Evolutionary conservation across 1,140 invertebrate species (phyloP).

Genomic region (Pachyrhynchus sulphureomaculatus): DNA sequence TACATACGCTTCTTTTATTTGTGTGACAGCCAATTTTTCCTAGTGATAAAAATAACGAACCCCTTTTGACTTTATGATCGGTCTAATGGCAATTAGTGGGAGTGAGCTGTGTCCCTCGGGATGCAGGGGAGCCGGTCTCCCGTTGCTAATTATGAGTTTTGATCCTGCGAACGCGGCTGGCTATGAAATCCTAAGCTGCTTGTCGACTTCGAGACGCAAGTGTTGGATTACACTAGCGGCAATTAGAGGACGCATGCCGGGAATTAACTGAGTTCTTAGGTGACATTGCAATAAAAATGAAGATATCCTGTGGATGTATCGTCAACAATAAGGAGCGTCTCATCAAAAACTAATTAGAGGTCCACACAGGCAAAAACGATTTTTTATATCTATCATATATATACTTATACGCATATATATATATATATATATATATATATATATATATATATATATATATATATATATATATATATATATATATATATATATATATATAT

Average conservation of each 20-base stretch:
- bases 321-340: no score
- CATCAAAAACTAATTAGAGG: no score
- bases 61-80: constrained; percentile 35
- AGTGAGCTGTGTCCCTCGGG: constrained; percentile 13
- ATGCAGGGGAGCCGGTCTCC: constrained; percentile 13
- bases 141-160: constrained; percentile 29
- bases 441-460: no score
- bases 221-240: constrained; percentile 37
- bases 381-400: no score
- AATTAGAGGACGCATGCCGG: constrained; percentile 37
- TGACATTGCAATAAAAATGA: not conserved
- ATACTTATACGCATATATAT: no score
- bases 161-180: constrained; percentile 12
- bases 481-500: no score
- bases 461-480: no score
- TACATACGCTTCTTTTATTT: no score
- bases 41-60: constrained; percentile 32
- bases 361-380: no score
- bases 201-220: constrained; percentile 34
- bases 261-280: constrained; percentile 26
- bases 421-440: no score
- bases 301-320: no score
- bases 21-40: constrained; percentile 11
- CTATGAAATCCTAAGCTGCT: constrained; percentile 42
- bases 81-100: constrained; percentile 34